Conservation (phyloP, 2,888 invertebrate species). For the Litoditis marina region DNA sequence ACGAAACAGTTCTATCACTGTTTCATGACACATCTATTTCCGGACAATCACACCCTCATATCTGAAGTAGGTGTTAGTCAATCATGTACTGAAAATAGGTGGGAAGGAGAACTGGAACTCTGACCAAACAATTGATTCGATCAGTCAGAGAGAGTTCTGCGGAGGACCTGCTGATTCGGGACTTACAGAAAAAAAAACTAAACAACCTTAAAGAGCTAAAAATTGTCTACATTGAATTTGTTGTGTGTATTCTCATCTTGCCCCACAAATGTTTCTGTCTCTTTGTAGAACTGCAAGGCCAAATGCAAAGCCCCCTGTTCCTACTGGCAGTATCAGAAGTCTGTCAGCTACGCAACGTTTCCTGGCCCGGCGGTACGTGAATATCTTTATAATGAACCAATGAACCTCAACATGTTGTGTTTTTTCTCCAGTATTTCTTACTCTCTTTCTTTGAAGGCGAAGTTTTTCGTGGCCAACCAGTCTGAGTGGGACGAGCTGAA, state of each 20-base stretch:
- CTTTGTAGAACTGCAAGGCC: slow-evolving; percentile 35
- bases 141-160: too few species aligned
- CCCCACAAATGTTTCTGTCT: neutral
- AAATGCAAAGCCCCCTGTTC: slow-evolving; percentile 52
- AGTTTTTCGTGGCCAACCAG: slow-evolving; percentile 16
- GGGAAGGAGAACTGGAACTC: too few species aligned
- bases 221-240: too few species aligned
- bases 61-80: too few species aligned
- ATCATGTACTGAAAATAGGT: too few species aligned
- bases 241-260: neutral
- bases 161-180: too few species aligned
- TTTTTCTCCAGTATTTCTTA: neutral
- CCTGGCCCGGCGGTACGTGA: slow-evolving; percentile 43
- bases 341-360: slow-evolving; percentile 51
- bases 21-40: slow-evolving; percentile 29
- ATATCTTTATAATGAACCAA: neutral
- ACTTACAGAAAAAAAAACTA: too few species aligned
- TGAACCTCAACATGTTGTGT: neutral
- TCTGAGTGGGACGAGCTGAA: slow-evolving; percentile 34
- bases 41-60: neutral
- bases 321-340: slow-evolving; percentile 52
- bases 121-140: too few species aligned
- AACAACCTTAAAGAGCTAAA: too few species aligned
- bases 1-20: slow-evolving; percentile 45
- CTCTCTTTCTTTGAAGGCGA: slow-evolving; percentile 12